Evolutionary conservation across 2,113 vertebrate species (phyloP), one percentile per base, ranked within the genome.

Genomic region (Charina bottae): DNA sequence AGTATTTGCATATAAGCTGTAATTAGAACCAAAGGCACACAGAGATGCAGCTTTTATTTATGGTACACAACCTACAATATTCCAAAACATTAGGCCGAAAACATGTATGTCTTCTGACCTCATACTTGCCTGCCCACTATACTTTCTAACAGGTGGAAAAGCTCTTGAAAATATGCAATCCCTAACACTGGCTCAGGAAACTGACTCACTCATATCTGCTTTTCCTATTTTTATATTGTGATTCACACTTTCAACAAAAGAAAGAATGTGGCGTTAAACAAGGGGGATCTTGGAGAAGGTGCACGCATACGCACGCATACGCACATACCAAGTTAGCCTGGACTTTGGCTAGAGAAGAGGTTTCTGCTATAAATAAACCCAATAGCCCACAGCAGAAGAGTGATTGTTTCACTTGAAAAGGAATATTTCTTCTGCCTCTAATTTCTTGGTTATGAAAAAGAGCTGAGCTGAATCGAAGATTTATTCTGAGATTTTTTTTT

Each of bases 221-320:
- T 28, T 60, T 53, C 90, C 84, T 91, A 91, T 91, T 91, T 91
- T 87, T 91, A 87, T 42, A 87, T 68, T 87, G 84, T 72, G 90
- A 91, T 55, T 91, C 84, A 91, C 60, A 91, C n/a, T 87, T 91
- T 54, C 90, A 56, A 42, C 90, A 68, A 90, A 90, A 64, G 83
- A 13, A 42, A 90, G 89, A 42, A 21, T 53, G 33, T 5, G 1
- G n/a, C n/a, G 19, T 23, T 15, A 15, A 59, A 59, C 19, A 37
- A 84, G 28, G 42, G 17, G 21, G 49, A 46, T 10, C 15, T 37
- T 78, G 62, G 49, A 55, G 53, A 85, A 24, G 23, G 64, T 54
- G 56, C 2, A 24, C 2, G 12, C 6, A 33, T 0, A 37, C 3
- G 56, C 2, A 24, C 2, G 12, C 6, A 33, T 0, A 37, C 3